Conservation (phyloP, 1,140 invertebrate species). For the Reticulitermes speratus region DNA sequence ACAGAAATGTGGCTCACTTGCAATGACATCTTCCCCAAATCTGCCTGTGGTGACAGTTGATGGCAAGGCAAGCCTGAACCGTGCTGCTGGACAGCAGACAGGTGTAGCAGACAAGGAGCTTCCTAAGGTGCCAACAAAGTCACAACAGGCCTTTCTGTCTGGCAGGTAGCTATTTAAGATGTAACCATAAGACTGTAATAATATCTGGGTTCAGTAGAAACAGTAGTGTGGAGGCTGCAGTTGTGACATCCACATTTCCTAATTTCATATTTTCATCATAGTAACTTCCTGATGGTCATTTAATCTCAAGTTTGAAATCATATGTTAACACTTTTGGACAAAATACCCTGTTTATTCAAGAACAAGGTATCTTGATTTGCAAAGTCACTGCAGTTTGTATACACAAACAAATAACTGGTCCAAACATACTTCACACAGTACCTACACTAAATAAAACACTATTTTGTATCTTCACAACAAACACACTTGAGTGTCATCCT, state of each 20-base stretch:
- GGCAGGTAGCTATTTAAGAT: background rate
- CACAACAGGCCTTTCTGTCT: background rate
- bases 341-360: no score
- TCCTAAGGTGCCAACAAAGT: background rate
- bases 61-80: conserved; percentile 22
- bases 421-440: background rate
- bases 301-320: no score
- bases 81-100: background rate
- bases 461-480: background rate
- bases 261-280: no score
- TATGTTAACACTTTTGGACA: no score
- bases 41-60: conserved; percentile 28
- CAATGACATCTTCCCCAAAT: conserved; percentile 36
- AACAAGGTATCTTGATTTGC: no score
- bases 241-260: no score
- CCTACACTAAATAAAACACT: background rate
- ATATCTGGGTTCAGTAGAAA: background rate
- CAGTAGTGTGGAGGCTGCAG: background rate
- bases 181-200: background rate
- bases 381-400: no score
- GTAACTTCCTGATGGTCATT: no score
- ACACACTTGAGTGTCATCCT: background rate
- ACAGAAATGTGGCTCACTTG: conserved; percentile 43
- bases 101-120: no score
- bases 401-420: no score